Percentiles rank a stretch among this genome's conserved stretches.
These are phyloP conservation scores for Alectura lathami DNA, from an alignment of 2,113 vertebrate genomes.

Conservation along the genomic window DNA sequence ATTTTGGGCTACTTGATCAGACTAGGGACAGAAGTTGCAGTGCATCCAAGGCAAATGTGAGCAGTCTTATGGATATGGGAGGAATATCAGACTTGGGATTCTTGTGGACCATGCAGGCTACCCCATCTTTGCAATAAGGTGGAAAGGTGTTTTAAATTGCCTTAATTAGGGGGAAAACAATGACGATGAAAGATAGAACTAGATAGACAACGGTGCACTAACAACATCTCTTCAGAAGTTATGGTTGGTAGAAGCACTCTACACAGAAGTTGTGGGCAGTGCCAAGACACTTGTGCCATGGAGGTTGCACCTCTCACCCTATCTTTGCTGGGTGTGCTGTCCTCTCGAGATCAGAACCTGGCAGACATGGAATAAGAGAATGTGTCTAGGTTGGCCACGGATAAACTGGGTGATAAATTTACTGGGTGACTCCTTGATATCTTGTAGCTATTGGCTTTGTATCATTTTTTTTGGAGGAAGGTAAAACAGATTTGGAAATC, in stretches of 20 bases:
- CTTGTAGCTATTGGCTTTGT: neutral
- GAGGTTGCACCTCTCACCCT: neutral
- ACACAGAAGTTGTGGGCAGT: neutral
- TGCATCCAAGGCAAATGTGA: neutral
- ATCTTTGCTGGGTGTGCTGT: neutral
- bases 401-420: neutral
- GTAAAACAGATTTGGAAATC: neutral
- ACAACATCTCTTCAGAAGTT: neutral
- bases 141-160: neutral
- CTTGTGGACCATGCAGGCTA: neutral
- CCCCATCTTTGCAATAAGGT: neutral
- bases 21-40: neutral
- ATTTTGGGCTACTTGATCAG: neutral
- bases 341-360: neutral
- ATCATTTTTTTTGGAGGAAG: neutral
- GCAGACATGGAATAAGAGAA: neutral
- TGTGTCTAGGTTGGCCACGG: neutral
- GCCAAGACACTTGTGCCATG: accelerated
- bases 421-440: neutral
- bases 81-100: neutral
- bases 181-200: accelerated
- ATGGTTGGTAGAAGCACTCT: neutral
- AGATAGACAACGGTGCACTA: neutral
- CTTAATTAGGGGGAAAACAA: neutral
- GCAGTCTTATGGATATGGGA: neutral